Evolutionary conservation across 2,888 invertebrate species (phyloP), one percentile per base, ranked within the genome.

Genomic region (Drosophila sordidapex): DNA sequence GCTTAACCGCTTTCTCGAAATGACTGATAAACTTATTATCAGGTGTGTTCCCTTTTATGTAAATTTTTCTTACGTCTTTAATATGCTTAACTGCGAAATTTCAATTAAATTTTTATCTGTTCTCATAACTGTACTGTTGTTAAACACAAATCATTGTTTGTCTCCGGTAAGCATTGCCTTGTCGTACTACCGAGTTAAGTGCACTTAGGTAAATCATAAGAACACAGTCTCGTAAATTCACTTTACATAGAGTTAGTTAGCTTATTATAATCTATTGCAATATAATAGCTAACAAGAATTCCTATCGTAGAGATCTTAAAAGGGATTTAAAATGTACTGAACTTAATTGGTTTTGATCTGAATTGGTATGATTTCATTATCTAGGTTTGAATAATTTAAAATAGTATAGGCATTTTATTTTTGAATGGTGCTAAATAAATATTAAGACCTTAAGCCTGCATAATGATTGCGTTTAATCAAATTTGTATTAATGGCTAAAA

Each of bases 31-130:
- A 58, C 46, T 64, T 60, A 46, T 38, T 54, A 52, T 10, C 27
- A 36, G 18, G 15, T 64, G 64, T 21, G 51, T 18, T 43, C 57
- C 58, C 67, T 85, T 85, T 79, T 85, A 85, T 85, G 85, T 27
- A 58, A 40, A 46, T 35, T 48, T 51, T 43, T 33, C 27, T 61
- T 31, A 38, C 35, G 4, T 49, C 40, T 57, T 67, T 71, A 57
- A 67, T 59, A 56, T 62, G 35, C 36, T 62, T 61, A 65, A 70
- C 58, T 68, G 66, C 46, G 52, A 65, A 67, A 58, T 82, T 62
- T 60, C 46, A 46, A 46, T 46, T 46, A 25, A 62, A 86, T 58
- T 75, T 61, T 29, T 67, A 52, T 56, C 52, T 60, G 52, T 46
- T 48, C 54, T 57, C 18, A 57, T 31, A 29, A 18, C 52, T 60